Evolutionary conservation across 2,113 vertebrate species (phyloP), one percentile per base, ranked within the genome.

Genomic region (Corythaixoides concolor): DNA sequence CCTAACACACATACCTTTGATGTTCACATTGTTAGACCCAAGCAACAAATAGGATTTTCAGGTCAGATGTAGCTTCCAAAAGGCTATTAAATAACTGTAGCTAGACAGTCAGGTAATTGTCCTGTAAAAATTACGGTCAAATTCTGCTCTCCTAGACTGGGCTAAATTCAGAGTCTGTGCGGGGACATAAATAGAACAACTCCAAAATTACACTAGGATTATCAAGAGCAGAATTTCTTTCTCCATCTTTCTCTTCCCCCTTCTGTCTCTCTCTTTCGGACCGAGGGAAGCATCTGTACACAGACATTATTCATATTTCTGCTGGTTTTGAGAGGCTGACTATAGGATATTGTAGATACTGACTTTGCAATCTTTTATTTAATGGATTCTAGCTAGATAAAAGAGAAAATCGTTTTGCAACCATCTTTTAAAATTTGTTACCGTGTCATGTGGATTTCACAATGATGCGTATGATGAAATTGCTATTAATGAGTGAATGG

Each of bases 1-100:
- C 96, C 93, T 95, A 90, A 86, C 90, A 83, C 69, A 81, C 95
- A 95, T 59, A 97, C 86, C 84, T 98, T 97, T 97, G 85, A 91
- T 94, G 92, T 97, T 95, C 89, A 80, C 72, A 33, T 93, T 89
- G 90, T 77, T 93, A 92, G 83, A 83, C 75, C 67, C 68, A 86
- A 83, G 96, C 58, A 93, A 58, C 78, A 96, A 96, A 95, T 67
- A 92, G 81, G 68, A 96, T 93, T 89, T 93, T 88, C 88, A 63
- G 84, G 88, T 97, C 91, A 92, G 80, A 88, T 24, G 56, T 55
- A 66, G 84, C 86, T 97, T 97, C 95, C 84, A 85, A 95, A 95
- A 85, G 62, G 62, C 88, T 96, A 53, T 95, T 89, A 94, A 97
- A 89, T 88, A 92, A 79, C 94, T 97, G 70, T 62, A 94, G 86